phyloP scores from a whole-genome alignment of 2,797 vertebrate species.

The Argentina silus region DNA sequence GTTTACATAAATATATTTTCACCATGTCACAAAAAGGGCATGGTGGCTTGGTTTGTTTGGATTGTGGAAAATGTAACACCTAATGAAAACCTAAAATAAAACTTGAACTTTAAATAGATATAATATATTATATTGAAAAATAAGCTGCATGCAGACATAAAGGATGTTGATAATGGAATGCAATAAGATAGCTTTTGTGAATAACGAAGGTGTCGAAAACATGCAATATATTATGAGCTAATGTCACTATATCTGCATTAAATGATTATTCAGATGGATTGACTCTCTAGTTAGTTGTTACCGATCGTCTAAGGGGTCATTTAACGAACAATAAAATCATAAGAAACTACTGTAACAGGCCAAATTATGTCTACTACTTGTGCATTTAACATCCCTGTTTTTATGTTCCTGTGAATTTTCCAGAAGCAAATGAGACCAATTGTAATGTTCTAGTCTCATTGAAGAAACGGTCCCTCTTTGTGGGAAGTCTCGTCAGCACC shows the following conservation, averaged over 20 bases:
- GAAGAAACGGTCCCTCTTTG: neutral
- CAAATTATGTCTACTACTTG: constrained; percentile 21
- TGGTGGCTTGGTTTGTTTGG: constrained; percentile 7
- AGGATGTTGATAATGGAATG: constrained; percentile 20
- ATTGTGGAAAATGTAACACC: neutral
- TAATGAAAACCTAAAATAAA: no score
- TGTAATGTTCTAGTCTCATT: constrained; percentile 6
- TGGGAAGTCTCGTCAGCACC: constrained; percentile 43
- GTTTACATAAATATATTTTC: neutral
- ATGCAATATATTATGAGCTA: constrained; percentile 50
- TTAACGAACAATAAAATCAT: constrained; percentile 29
- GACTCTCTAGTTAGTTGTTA: constrained; percentile 29
- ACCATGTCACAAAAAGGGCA: neutral
- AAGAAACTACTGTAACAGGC: constrained; percentile 1
- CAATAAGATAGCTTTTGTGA: neutral
- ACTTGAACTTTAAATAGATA: no score
- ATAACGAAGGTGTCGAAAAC: constrained; percentile 29
- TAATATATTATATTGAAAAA: constrained; percentile 15
- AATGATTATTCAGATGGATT: constrained; percentile 33
- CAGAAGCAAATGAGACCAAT: constrained; percentile 26
- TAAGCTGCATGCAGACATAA: constrained; percentile 17
- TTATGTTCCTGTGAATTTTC: constrained; percentile 8
- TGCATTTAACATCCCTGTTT: constrained; percentile 21
- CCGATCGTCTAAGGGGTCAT: constrained; percentile 23
- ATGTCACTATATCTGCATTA: constrained; percentile 44